A percentile compares a stretch with the other conserved stretches of the same genome.
Evolutionary conservation across 2,113 vertebrate species (phyloP).

Genomic region (Hydrolagus affinis): DNA sequence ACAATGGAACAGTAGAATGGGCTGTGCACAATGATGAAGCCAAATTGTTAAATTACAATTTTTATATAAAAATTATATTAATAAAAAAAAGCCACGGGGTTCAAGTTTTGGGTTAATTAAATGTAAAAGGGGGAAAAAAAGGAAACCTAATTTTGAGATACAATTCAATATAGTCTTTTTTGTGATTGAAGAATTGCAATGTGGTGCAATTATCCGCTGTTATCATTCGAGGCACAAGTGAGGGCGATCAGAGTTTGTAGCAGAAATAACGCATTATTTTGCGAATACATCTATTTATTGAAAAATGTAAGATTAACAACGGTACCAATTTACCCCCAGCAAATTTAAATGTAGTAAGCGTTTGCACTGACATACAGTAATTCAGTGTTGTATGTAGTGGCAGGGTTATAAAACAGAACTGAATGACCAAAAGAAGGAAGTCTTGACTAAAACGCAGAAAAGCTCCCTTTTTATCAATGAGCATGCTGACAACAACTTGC

Average conservation of each 20-base stretch:
- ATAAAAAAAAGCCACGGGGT: not conserved
- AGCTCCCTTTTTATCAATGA: too few relatives aligned
- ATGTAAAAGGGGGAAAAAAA: not conserved
- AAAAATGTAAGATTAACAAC: not conserved
- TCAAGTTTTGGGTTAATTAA: not conserved
- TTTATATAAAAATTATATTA: not conserved
- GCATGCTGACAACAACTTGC: too few relatives aligned
- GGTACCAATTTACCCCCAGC: not conserved
- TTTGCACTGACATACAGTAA: too few relatives aligned
- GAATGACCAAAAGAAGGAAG: too few relatives aligned
- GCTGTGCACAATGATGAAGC: too few relatives aligned
- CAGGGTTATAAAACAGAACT: too few relatives aligned
- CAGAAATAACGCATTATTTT: not conserved
- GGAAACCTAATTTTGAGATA: not conserved
- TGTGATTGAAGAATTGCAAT: not conserved
- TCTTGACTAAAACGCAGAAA: too few relatives aligned
- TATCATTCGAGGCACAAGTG: not conserved
- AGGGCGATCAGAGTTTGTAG: not conserved
- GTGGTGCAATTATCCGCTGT: not conserved
- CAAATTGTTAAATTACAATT: not conserved
- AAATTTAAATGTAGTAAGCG: not conserved
- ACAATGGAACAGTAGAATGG: not conserved
- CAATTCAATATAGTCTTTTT: not conserved
- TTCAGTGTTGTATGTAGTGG: too few relatives aligned
- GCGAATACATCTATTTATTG: not conserved